phyloP scores from a whole-genome alignment of 2,113 vertebrate genomes.

The Paracanthobrama guichenoti region DNA sequence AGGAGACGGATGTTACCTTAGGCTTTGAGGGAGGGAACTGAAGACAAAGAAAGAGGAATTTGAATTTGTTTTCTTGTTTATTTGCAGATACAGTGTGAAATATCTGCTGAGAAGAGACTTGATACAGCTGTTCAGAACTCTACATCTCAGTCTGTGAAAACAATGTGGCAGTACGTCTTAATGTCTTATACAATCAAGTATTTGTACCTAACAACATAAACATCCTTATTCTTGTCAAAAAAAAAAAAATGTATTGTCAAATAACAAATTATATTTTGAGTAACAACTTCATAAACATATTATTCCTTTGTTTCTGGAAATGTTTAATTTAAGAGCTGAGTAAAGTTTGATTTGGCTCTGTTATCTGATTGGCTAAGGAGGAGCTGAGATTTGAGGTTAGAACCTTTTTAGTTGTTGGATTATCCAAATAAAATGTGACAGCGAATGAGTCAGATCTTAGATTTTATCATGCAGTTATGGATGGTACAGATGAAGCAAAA shows the following conservation, averaged over 20 bases:
- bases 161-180: not conserved
- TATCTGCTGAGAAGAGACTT: conserved; percentile 42
- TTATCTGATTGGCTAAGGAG: conserved; percentile 44
- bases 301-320: conserved; percentile 2
- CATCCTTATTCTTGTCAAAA: not conserved
- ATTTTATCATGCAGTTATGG: conserved; percentile 37
- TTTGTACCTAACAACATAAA: not conserved
- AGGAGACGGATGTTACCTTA: not conserved
- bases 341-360: not conserved
- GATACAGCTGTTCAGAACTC: conserved; percentile 37
- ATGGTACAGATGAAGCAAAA: conserved; percentile 7
- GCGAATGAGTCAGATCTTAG: conserved; percentile 42
- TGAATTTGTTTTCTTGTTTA: conserved; percentile 35
- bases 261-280: not conserved
- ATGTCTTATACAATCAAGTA: not conserved
- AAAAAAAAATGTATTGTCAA: not conserved
- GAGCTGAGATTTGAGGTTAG: conserved; percentile 31
- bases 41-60: not conserved
- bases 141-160: not conserved
- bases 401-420: conserved; percentile 44
- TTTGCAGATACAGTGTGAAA: conserved; percentile 44
- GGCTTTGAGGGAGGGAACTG: not conserved
- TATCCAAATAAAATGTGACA: conserved; percentile 28
- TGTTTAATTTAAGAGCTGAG: not conserved
- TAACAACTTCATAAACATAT: not conserved